A percentile compares a stretch with the other conserved stretches of the same genome.
Conservation (phyloP, 2,888 invertebrate genomes). For the Sinopyrophorus schimmeli region DNA sequence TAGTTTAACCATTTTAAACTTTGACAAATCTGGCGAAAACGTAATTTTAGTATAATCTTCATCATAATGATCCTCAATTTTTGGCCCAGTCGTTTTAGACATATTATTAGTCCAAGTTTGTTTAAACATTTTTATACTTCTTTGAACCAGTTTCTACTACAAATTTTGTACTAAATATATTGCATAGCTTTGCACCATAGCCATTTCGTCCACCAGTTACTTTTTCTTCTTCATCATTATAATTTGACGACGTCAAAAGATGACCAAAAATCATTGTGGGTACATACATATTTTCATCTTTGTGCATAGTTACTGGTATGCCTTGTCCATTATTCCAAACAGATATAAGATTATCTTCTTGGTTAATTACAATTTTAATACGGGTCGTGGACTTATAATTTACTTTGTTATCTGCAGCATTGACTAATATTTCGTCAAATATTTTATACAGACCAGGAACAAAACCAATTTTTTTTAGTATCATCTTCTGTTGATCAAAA, state of each 20-base stretch:
- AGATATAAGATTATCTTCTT: conserved; percentile 85
- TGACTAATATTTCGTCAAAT: conserved; percentile 99
- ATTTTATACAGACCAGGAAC: conserved; percentile 99
- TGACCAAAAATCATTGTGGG: conserved; percentile 99
- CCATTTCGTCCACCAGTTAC: conserved; percentile 97
- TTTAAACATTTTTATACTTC: conserved; percentile 88
- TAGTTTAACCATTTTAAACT: conserved; percentile 92
- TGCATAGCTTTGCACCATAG: conserved; percentile 98
- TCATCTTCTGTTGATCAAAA: conserved; percentile 71
- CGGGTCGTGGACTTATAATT: conserved; percentile 87
- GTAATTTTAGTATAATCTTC: conserved; percentile 92
- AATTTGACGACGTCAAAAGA: conserved; percentile 96
- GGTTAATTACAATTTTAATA: conserved; percentile 87
- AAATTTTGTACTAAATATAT: conserved; percentile 97
- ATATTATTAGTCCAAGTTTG: conserved; percentile 98
- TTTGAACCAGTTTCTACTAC: conserved; percentile 91
- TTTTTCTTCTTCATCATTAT: conserved; percentile 97
- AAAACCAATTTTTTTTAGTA: conserved; percentile 83
- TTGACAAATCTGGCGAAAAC: conserved; percentile 90
- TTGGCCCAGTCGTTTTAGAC: conserved; percentile 87
- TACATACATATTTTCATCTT: conserved; percentile 98
- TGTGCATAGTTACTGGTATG: conserved; percentile 96
- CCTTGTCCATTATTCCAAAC: conserved; percentile 98
- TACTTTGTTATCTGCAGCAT: conserved; percentile 98
- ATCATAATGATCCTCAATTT: conserved; percentile 72